Conservation (phyloP, 1,140 invertebrate genomes). For the Magallana gigas region DNA sequence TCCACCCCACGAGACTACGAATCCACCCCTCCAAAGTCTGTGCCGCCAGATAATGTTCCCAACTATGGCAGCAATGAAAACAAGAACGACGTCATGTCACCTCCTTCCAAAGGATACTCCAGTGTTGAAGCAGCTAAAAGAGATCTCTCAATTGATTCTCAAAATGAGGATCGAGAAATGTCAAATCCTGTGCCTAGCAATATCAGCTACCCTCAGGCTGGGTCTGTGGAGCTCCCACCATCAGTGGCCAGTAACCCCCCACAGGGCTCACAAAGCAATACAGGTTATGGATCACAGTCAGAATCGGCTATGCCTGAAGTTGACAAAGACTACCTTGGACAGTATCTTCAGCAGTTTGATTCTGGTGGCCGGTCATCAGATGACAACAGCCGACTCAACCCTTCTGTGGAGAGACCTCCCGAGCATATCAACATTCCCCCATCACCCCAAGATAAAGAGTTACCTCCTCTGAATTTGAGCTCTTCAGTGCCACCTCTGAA, state of each 20-base stretch:
- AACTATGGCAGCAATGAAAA: constrained; percentile 58
- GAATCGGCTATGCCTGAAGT: constrained; percentile 68
- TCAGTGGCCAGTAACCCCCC: constrained; percentile 49
- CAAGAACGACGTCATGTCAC: constrained; percentile 52
- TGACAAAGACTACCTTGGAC: constrained; percentile 73
- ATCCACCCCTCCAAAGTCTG: constrained; percentile 47
- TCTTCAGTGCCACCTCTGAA: constrained; percentile 49
- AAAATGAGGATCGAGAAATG: constrained; percentile 44
- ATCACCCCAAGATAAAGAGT: constrained; percentile 52
- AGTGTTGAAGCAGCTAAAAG: constrained; percentile 40
- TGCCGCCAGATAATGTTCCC: constrained; percentile 57
- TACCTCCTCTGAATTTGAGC: constrained; percentile 57
- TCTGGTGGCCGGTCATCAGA: constrained; percentile 55
- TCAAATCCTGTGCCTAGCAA: constrained; percentile 45
- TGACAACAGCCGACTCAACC: constrained; percentile 47
- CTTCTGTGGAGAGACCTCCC: constrained; percentile 46
- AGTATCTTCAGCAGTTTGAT: constrained; percentile 69
- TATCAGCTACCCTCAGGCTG: constrained; percentile 32
- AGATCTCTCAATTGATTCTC: constrained; percentile 45
- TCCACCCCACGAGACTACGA: constrained; percentile 52
- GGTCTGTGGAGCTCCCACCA: constrained; percentile 47
- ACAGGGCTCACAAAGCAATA: constrained; percentile 46
- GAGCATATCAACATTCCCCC: constrained; percentile 45
- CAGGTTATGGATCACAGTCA: constrained; percentile 53
- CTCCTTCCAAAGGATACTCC: constrained; percentile 38